phyloP scores from a whole-genome alignment of 2,888 invertebrate species.

The Agriopis marginaria region DNA sequence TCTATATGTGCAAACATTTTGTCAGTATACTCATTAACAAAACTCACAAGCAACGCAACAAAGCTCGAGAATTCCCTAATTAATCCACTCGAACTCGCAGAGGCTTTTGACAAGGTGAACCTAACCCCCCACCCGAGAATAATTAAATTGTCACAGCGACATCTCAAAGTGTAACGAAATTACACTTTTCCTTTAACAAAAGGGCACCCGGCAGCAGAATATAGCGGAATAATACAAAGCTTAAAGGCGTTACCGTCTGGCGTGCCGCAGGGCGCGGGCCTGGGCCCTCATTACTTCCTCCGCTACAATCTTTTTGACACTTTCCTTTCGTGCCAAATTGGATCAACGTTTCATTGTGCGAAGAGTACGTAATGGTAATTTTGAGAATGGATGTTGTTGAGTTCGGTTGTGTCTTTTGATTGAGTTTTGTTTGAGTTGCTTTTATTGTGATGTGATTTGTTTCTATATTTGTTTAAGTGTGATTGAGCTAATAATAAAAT shows the following conservation, averaged over 20 bases:
- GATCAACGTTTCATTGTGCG: conserved; percentile 73
- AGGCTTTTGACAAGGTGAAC: conserved; percentile 82
- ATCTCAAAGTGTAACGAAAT: conserved; percentile 86
- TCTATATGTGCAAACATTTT: background rate
- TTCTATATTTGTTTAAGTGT: conserved; percentile 19
- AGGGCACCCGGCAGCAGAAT: conserved; percentile 59
- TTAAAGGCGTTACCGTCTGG: conserved; percentile 74
- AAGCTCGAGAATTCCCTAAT: conserved; percentile 54
- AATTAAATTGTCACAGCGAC: conserved; percentile 84
- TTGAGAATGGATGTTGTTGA: conserved; percentile 54
- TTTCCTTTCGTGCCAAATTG: conserved; percentile 76
- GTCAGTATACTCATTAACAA: conserved; percentile 36
- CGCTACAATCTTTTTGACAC: conserved; percentile 72
- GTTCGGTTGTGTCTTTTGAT: conserved; percentile 60
- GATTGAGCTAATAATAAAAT: conserved; percentile 8
- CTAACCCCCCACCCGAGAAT: conserved; percentile 71
- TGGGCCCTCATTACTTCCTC: conserved; percentile 75
- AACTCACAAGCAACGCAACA: conserved; percentile 42
- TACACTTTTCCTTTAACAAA: conserved; percentile 82
- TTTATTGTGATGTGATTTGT: conserved; percentile 33
- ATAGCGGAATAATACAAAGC: conserved; percentile 84
- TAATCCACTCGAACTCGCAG: conserved; percentile 64
- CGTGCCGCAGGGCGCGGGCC: conserved; percentile 71
- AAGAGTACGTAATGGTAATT: conserved; percentile 70
- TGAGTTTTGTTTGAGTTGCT: conserved; percentile 44